Evolutionary conservation across 2,888 invertebrate genomes (phyloP).

Genomic region (Morpho helenor): DNA sequence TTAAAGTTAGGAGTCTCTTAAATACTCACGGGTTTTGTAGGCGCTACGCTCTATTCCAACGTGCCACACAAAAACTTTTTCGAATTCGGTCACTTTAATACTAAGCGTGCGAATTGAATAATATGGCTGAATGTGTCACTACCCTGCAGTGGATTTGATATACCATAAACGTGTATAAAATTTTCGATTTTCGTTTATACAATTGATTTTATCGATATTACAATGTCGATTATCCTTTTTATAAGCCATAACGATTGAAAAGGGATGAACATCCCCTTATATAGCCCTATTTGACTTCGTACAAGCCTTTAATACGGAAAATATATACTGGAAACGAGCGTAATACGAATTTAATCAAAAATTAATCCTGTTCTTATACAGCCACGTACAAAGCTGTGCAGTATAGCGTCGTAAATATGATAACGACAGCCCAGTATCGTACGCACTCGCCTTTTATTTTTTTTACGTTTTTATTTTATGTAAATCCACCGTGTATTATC

Average conservation of each 20-base stretch:
- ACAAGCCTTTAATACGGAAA: constrained; percentile 26
- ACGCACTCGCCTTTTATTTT: constrained; percentile 4
- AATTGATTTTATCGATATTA: not conserved
- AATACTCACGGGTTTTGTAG: no score
- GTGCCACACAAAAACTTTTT: no score
- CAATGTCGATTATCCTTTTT: constrained; percentile 3
- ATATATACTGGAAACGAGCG: constrained; percentile 12
- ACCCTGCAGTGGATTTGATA: no score
- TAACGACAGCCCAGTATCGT: constrained; percentile 30
- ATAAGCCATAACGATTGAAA: constrained; percentile 1
- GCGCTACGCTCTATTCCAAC: no score
- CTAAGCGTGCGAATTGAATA: no score
- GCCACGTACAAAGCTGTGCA: constrained; percentile 18
- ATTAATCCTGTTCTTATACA: constrained; percentile 22
- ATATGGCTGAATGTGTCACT: no score
- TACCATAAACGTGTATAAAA: no score
- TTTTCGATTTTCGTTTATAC: no score
- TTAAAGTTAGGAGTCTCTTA: no score
- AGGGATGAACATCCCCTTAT: constrained; percentile 11
- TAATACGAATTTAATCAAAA: constrained; percentile 27
- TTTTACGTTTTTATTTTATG: not conserved
- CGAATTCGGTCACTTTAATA: no score
- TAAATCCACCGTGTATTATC: no score
- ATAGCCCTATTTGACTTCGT: constrained; percentile 11
- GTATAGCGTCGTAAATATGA: constrained; percentile 29